phyloP scores from a whole-genome alignment of 1,140 invertebrate genomes.

The Drosophila setifemur region DNA sequence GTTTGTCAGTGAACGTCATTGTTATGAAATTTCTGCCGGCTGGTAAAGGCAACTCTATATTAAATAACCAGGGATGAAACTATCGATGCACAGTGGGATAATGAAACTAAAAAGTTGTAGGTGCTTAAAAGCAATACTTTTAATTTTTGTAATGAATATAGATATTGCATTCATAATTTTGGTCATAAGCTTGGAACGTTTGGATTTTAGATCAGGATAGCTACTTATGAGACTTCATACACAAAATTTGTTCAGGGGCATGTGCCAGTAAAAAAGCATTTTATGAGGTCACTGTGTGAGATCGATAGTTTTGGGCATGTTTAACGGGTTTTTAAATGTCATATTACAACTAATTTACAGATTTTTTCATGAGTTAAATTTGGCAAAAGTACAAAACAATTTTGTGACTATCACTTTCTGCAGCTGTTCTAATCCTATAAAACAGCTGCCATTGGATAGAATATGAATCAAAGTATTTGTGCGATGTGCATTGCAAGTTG shows the following conservation, averaged over 20 bases:
- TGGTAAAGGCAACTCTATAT: neutral
- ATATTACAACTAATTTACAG: neutral
- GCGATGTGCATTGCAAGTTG: conserved; percentile 2
- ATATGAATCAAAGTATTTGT: conserved; percentile 6
- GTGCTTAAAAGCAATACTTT: too few species aligned
- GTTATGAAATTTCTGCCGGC: conserved; percentile 38
- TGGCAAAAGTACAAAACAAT: neutral
- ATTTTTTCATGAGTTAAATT: neutral
- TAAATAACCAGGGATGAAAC: neutral
- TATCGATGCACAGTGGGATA: too few species aligned
- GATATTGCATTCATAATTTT: too few species aligned
- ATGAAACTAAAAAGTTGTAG: too few species aligned
- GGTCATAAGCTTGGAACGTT: too few species aligned
- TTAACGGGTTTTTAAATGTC: neutral
- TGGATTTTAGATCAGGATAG: too few species aligned
- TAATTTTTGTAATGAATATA: too few species aligned
- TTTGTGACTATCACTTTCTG: conserved; percentile 1
- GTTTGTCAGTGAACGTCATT: conserved; percentile 65
- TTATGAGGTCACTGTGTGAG: too few species aligned
- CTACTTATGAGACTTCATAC: too few species aligned
- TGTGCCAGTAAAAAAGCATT: too few species aligned
- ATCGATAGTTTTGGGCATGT: too few species aligned
- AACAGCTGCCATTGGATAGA: conserved; percentile 47
- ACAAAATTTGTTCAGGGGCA: too few species aligned
- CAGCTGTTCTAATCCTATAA: conserved; percentile 32